Conservation (phyloP, 2,888 invertebrate genomes). For the Synergus gifuensis region DNA sequence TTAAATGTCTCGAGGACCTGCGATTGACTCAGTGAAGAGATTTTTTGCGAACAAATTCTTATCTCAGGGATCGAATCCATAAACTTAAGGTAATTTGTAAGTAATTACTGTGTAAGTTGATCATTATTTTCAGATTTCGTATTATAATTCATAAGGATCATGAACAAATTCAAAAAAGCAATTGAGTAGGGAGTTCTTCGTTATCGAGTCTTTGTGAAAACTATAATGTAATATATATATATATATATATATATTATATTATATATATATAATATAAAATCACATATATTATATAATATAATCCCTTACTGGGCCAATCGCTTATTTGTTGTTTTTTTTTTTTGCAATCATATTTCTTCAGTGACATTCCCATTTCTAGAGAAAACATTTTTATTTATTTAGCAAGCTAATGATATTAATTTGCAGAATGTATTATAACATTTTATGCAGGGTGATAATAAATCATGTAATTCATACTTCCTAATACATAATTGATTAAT, state of each 20-base stretch:
- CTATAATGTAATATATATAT: too few species aligned
- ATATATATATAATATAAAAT: too few species aligned
- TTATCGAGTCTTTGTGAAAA: not conserved
- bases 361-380: constrained; percentile 27
- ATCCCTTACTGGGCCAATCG: constrained; percentile 9
- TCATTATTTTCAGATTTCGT: constrained; percentile 3
- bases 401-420: constrained; percentile 19
- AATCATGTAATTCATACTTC: constrained; percentile 28
- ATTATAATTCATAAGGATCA: not conserved
- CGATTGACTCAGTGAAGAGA: constrained; percentile 20
- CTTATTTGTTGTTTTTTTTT: constrained; percentile 9
- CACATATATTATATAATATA: not conserved
- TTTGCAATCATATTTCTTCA: constrained; percentile 14
- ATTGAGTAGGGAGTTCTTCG: not conserved
- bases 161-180: not conserved
- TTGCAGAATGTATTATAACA: constrained; percentile 21
- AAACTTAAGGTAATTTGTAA: constrained; percentile 25
- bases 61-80: constrained; percentile 30
- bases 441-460: constrained; percentile 33
- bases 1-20: constrained; percentile 12
- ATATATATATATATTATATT: too few species aligned
- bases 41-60: constrained; percentile 11
- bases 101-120: constrained; percentile 9
- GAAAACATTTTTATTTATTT: constrained; percentile 28
- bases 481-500: not conserved